These are phyloP conservation scores for Aeoliscus strigatus DNA, from an alignment of 2,797 vertebrate genomes.

Conservation along the genomic window DNA sequence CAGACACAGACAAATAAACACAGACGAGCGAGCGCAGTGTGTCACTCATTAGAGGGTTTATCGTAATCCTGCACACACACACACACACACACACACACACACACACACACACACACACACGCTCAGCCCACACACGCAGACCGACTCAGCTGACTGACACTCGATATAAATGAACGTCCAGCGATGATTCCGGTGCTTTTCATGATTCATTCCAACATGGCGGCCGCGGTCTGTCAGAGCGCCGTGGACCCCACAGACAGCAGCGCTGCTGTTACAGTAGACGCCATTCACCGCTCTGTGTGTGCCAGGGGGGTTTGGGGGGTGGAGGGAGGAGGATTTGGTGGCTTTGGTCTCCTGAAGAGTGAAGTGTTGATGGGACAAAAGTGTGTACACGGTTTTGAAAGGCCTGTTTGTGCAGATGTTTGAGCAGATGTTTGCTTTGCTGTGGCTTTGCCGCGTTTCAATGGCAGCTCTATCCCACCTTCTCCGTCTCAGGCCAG, in stretches of 20 bases:
- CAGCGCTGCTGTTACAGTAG: constrained; percentile 69
- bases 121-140: constrained; percentile 61
- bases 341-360: constrained; percentile 69
- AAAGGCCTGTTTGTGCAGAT: constrained; percentile 69
- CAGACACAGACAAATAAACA: constrained; percentile 35
- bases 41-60: constrained; percentile 47
- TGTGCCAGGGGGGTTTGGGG: no score
- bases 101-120: constrained; percentile 32
- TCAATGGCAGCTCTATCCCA: constrained; percentile 58
- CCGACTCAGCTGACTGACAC: constrained; percentile 48
- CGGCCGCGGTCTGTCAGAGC: constrained; percentile 63
- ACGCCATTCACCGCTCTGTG: constrained; percentile 69
- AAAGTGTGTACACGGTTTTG: no score
- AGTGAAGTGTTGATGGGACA: no score
- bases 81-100: constrained; percentile 35
- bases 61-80: no score
- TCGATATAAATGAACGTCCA: constrained; percentile 62
- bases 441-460: constrained; percentile 54
- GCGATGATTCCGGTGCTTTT: constrained; percentile 64
- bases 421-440: constrained; percentile 67
- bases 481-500: constrained; percentile 28
- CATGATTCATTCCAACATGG: constrained; percentile 67
- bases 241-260: constrained; percentile 66
- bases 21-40: constrained; percentile 22
- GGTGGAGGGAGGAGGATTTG: constrained; percentile 54